Percentiles rank a stretch among this genome's conserved stretches.
phyloP scores from a whole-genome alignment of 2,797 vertebrate genomes.

The Poeciliopsis infans region DNA sequence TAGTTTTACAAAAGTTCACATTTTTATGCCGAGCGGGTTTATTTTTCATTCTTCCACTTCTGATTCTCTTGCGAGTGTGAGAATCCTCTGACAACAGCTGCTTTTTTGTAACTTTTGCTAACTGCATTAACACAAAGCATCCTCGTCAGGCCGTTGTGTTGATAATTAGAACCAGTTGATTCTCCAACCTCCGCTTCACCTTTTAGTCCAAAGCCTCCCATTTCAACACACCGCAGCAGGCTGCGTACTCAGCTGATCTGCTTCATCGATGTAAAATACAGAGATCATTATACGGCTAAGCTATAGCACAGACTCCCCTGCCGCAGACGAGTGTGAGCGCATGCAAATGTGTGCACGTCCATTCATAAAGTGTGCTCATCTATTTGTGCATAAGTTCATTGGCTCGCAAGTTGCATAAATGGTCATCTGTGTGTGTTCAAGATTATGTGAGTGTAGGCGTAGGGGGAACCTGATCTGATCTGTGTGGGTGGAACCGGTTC shows the following conservation, averaged over 20 bases:
- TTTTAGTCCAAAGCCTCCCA: slow-evolving; percentile 73
- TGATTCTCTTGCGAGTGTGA: slow-evolving; percentile 13
- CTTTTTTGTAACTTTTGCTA: slow-evolving; percentile 33
- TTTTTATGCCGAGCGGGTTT: neutral
- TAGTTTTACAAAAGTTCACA: too few species aligned
- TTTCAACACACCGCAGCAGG: slow-evolving; percentile 64
- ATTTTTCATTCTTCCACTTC: neutral
- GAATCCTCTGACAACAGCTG: slow-evolving; percentile 3
- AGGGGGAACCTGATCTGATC: slow-evolving; percentile 77
- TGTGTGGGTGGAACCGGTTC: slow-evolving; percentile 77
- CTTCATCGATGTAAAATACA: slow-evolving; percentile 78
- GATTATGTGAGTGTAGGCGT: slow-evolving; percentile 71
- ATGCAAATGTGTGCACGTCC: slow-evolving; percentile 35
- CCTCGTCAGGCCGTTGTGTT: slow-evolving; percentile 63
- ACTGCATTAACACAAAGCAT: slow-evolving; percentile 46
- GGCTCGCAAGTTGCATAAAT: slow-evolving; percentile 59
- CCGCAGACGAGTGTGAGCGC: slow-evolving; percentile 31
- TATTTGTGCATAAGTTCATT: slow-evolving; percentile 66
- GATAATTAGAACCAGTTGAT: slow-evolving; percentile 64
- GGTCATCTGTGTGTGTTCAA: slow-evolving; percentile 67
- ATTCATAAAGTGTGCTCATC: slow-evolving; percentile 50
- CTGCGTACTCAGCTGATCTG: slow-evolving; percentile 76
- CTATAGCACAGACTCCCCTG: slow-evolving; percentile 72
- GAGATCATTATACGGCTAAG: slow-evolving; percentile 79
- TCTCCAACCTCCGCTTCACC: slow-evolving; percentile 74